phyloP scores from a whole-genome alignment of 2,797 vertebrate species.

The Xerus rutilus region DNA sequence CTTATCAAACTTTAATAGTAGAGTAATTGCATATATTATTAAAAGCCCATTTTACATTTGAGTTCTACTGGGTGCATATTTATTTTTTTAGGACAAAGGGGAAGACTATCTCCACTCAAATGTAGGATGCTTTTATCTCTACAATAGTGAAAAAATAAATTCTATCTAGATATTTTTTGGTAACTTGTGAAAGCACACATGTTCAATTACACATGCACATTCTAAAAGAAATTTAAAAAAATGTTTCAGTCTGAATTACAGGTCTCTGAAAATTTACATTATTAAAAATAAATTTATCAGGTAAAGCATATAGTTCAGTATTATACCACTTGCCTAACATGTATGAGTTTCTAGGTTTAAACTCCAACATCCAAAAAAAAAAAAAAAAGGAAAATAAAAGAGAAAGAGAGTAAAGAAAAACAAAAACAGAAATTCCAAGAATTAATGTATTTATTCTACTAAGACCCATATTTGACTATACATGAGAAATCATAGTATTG shows the following conservation, averaged over 20 bases:
- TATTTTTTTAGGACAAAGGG: neutral
- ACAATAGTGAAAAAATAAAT: neutral
- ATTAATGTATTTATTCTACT: slow-evolving; percentile 24
- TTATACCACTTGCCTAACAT: neutral
- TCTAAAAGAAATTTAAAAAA: slow-evolving; percentile 25
- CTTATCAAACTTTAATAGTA: slow-evolving; percentile 33
- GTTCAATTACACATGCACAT: neutral
- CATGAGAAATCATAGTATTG: neutral
- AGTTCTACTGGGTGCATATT: neutral
- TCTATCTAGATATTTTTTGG: neutral
- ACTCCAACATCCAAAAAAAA: too few relatives aligned
- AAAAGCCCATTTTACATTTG: slow-evolving; percentile 26
- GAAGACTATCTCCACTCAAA: neutral
- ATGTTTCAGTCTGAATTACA: neutral
- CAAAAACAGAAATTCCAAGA: neutral
- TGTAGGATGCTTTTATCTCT: neutral
- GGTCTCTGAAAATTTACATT: neutral
- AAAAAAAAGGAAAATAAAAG: too few relatives aligned
- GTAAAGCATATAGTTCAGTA: neutral
- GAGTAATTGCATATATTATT: slow-evolving; percentile 1
- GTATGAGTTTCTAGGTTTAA: neutral
- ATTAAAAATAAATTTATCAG: slow-evolving; percentile 39
- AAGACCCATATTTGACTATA: neutral
- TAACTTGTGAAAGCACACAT: neutral
- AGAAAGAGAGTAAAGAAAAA: too few relatives aligned